Evolutionary conservation across 2,797 vertebrate genomes (phyloP), one percentile per base, ranked within the genome.

Genomic region (Cynopterus sphinx): DNA sequence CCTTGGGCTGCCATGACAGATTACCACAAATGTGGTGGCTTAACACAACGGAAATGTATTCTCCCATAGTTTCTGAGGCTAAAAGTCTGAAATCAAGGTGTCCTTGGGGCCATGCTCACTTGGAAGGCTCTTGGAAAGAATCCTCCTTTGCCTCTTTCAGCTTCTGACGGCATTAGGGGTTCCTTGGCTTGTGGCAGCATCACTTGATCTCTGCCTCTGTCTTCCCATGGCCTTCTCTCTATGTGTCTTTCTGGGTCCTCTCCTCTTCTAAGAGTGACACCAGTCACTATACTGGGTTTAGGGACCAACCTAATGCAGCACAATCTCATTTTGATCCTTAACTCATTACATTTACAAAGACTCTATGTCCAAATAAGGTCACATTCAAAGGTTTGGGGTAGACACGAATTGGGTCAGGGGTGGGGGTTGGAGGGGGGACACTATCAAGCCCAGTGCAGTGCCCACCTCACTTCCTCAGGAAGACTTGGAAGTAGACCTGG

Each of bases 361-460:
- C 15, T 57, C 28, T 51, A 55, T 73, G 77, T 87, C 84, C 74
- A 95, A 81, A 75, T 33, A 46, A 81, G 78, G 39, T 63, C 61
- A 46, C 6, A 33, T 24, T 53, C 51, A 46, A 31, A 96, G 55
- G 59, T 24, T 55, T 70, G 2, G 15, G 15, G 16, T 16, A 36
- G 17, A 59, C 6, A 15, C 19, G 10, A 21, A 51, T n/a, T 84
- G 49, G 49, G 49, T 49, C 15, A 15, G 49, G 46, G 13, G 46
- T 49, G 0, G 46, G 46, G 46, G 46, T 49, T 49, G 12, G 49
- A 15, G 19, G 4, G 9, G 3, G 33, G 2, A 1, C 2, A n/a
- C 4, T 22, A 15, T 28, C 71, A 17, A 51, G 78, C 22, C 24
- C 49, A 86, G 4, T 17, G 31, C 15, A 26, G 13, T 11, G 12